A percentile compares a stretch with the other conserved stretches of the same genome.
These are phyloP conservation scores for Lontra canadensis DNA, from an alignment of 2,113 vertebrate genomes.

Conservation along the genomic window DNA sequence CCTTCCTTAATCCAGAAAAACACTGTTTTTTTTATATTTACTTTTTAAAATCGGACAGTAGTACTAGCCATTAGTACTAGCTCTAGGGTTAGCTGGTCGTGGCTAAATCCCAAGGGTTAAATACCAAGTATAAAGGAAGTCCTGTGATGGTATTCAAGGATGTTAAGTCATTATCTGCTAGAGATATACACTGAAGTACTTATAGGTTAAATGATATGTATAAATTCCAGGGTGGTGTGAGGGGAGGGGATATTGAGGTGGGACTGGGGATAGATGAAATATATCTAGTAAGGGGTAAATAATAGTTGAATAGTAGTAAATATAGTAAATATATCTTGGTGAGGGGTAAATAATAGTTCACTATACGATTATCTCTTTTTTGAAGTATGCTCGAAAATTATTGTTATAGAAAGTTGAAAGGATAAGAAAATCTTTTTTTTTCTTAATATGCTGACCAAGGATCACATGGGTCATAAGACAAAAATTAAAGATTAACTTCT, in stretches of 20 bases:
- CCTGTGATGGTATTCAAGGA: background rate
- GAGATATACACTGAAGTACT: background rate
- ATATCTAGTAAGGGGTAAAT: background rate
- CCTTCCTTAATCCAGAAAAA: background rate
- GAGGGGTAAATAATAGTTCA: background rate
- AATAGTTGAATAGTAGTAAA: background rate
- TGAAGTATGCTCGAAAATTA: background rate
- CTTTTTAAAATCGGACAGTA: background rate
- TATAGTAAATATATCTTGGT: background rate
- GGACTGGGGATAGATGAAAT: background rate
- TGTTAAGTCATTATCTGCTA: background rate
- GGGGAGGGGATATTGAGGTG: background rate
- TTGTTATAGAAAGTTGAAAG: background rate
- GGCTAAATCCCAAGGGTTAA: background rate
- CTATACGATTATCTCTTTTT: background rate
- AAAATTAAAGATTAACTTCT: constrained; percentile 4
- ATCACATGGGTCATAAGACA: background rate
- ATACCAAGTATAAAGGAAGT: background rate
- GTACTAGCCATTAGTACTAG: background rate
- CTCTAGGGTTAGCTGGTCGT: background rate
- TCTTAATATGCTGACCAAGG: background rate
- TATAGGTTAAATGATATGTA: background rate
- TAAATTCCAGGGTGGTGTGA: background rate
- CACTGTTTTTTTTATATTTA: background rate
- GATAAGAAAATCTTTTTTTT: background rate